Conservation (phyloP, 1,140 invertebrate species). For the Drosophila pseudoobscura region DNA sequence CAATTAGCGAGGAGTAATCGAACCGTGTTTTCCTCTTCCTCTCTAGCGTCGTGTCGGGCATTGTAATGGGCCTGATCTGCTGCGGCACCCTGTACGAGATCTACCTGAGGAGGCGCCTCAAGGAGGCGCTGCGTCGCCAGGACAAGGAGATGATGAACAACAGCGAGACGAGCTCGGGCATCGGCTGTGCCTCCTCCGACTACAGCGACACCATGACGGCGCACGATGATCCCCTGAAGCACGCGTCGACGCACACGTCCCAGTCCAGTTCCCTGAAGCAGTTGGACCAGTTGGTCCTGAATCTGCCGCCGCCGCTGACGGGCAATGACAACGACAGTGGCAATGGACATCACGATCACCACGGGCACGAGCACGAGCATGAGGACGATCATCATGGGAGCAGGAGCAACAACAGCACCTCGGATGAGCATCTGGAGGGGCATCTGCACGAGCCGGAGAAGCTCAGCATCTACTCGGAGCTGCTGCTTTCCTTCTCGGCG, state of each 20-base stretch:
- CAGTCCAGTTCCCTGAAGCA: slow-evolving; percentile 74
- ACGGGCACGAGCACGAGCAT: slow-evolving; percentile 76
- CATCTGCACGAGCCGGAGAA: slow-evolving; percentile 83
- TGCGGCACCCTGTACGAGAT: slow-evolving; percentile 87
- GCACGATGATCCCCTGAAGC: slow-evolving; percentile 64
- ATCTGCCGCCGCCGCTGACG: slow-evolving; percentile 62
- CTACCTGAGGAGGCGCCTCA: slow-evolving; percentile 83
- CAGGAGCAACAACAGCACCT: slow-evolving; percentile 85
- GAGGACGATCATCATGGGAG: slow-evolving; percentile 71
- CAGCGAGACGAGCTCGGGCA: slow-evolving; percentile 82
- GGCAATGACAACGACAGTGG: slow-evolving; percentile 62
- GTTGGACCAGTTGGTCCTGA: slow-evolving; percentile 71
- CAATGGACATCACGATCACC: slow-evolving; percentile 76
- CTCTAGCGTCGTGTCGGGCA: slow-evolving; percentile 85
- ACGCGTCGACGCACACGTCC: slow-evolving; percentile 42
- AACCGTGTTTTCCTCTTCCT: slow-evolving; percentile 17
- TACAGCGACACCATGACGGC: slow-evolving; percentile 76
- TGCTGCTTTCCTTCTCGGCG: slow-evolving; percentile 91
- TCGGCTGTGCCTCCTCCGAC: slow-evolving; percentile 83
- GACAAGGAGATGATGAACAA: slow-evolving; percentile 82
- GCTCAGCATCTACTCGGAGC: slow-evolving; percentile 87
- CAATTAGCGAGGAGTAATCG: slow-evolving; percentile 27
- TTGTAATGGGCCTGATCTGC: slow-evolving; percentile 85
- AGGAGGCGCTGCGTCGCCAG: slow-evolving; percentile 70
- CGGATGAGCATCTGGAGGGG: slow-evolving; percentile 85